Evolutionary conservation across 53 echinoderm and acorn worm species (phyloP).

Genomic region (Henricia sp.): DNA sequence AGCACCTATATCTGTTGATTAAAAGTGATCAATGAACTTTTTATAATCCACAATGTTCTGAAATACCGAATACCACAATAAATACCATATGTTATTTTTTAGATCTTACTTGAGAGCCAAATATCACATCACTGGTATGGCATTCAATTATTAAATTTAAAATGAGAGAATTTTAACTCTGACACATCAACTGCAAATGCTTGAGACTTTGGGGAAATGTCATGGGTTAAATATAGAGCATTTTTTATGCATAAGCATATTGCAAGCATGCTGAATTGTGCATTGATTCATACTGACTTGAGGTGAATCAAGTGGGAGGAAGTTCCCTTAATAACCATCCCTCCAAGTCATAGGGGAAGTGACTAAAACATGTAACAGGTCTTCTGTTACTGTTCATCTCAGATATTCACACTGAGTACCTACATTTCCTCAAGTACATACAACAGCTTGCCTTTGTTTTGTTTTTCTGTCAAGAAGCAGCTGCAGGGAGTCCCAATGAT

Average conservation of each 20-base stretch:
- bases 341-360: not conserved
- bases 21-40: no score
- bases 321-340: not conserved
- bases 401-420: not conserved
- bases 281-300: not conserved
- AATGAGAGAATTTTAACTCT: no score
- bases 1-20: no score
- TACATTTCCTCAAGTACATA: not conserved
- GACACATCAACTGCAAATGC: no score
- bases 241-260: no score
- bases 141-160: no score
- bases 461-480: constrained; percentile 5
- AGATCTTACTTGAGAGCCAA: no score
- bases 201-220: not conserved
- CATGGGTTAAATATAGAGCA: not conserved
- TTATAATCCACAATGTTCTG: no score
- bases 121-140: no score
- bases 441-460: not conserved
- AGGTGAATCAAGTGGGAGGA: not conserved
- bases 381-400: not conserved
- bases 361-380: not conserved
- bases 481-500: constrained; percentile 69
- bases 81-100: no score
- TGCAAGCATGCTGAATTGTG: not conserved
- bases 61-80: no score